Base-by-base conservation (phyloP, 2,797 vertebrate genomes). In the Dromococcyx pavoninus region DNA sequence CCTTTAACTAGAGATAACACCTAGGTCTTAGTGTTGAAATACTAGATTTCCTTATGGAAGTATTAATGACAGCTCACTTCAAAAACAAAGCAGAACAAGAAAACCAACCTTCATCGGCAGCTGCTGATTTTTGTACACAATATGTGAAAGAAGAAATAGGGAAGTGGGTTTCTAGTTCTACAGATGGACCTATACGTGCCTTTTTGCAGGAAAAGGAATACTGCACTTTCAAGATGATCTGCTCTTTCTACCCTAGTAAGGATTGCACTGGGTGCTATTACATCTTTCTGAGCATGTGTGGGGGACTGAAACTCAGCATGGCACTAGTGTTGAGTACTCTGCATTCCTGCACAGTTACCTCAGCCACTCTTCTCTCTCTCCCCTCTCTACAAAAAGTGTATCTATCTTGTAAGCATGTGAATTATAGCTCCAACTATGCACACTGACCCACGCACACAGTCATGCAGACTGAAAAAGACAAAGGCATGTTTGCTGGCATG, bases 381-480 rank as follows among this genome's bases (percentile, higher is more conserved):
- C 65, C 33, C 6, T 13, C 37, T 37, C 57, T 67, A 75, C 84
- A 86, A 92, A 69, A 51, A 89, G 57, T n/a, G 18, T 67, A 14
- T 92, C 91, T 79, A 44, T 85, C 86, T 22, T 51, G 41, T 35
- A 92, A 80, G 84, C 72, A 73, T 72, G 70, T 37, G 82, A 35
- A 19, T 9, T 86, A 89, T 74, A 0, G 0, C 75, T 91, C 75
- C 69, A 93, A 0, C 72, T 94, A 80, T 95, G 89, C 46, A 67
- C 19, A 18, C 70, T 72, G 76, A 70, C 89, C 79, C 93, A 72
- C 87, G 58, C 46, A 46, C n/a, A 32, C 6, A 88, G 82, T 71
- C 93, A 65, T n/a, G 84, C 81, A 81, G 89, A 16, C 87, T 89
- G 87, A 76, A 91, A 89, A 91, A 81, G 93, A 78, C 81, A 86